Evolutionary conservation across 2,888 invertebrate genomes (phyloP).

Genomic region (Polia nebulosa): DNA sequence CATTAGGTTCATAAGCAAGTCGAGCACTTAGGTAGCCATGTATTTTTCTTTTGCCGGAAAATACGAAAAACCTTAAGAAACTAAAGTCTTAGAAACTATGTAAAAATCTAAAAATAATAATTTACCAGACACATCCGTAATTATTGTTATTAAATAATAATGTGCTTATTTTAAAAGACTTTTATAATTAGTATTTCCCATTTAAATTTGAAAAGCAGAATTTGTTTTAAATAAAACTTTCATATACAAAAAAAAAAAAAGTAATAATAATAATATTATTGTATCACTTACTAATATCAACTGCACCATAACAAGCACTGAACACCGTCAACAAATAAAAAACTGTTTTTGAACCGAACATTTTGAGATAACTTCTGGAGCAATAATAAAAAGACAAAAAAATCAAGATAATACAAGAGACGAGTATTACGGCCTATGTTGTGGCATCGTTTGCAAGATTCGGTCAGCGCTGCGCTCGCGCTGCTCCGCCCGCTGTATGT

Average conservation of each 20-base stretch:
- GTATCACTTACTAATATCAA: constrained; percentile 80
- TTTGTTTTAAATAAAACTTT: background rate
- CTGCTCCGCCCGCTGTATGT: constrained; percentile 44
- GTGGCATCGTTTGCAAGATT: constrained; percentile 67
- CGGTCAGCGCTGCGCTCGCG: constrained; percentile 46
- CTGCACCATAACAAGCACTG: constrained; percentile 70
- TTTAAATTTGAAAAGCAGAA: background rate
- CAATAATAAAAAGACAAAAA: constrained; percentile 18
- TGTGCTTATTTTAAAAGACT: no score
- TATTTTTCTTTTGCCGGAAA: constrained; percentile 1
- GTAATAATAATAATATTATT: background rate
- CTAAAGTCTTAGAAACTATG: background rate
- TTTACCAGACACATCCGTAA: no score
- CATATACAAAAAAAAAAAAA: background rate
- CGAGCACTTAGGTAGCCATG: background rate
- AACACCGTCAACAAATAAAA: constrained; percentile 69
- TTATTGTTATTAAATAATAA: no score
- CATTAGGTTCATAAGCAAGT: background rate
- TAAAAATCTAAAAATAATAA: background rate
- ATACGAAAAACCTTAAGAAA: background rate
- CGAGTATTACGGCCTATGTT: constrained; percentile 62
- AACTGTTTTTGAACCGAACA: constrained; percentile 52
- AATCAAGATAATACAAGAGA: constrained; percentile 40
- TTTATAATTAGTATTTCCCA: no score
- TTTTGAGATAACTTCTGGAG: constrained; percentile 10